Percentiles rank a stretch among this genome's conserved stretches.
These are phyloP conservation scores for Trichopria drosophilae DNA, from an alignment of 2,888 invertebrate genomes.

Conservation along the genomic window DNA sequence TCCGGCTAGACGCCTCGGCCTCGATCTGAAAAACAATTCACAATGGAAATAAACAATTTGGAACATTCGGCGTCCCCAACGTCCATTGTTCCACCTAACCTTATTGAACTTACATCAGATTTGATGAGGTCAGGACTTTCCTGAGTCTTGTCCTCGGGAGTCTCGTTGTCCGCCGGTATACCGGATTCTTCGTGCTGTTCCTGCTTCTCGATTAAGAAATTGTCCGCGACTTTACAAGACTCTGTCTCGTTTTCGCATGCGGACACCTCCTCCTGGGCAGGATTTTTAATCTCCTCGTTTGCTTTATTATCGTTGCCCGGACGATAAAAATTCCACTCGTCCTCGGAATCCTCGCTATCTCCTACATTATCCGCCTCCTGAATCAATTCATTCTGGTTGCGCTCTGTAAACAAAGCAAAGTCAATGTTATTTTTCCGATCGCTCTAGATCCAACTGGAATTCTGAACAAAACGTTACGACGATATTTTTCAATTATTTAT, in stretches of 20 bases:
- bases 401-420: conserved; percentile 42
- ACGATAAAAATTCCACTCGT: conserved; percentile 86
- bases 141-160: too few species aligned
- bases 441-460: neutral
- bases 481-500: too few species aligned
- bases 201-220: conserved; percentile 13
- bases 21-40: neutral
- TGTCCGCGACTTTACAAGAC: conserved; percentile 20
- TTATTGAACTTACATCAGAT: conserved; percentile 41
- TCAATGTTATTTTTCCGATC: neutral
- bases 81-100: too few species aligned
- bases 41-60: neutral
- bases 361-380: conserved; percentile 71
- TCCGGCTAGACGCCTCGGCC: conserved; percentile 4
- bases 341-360: conserved; percentile 80
- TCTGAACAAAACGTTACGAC: too few species aligned
- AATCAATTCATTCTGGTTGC: conserved; percentile 49
- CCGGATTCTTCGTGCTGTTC: conserved; percentile 13
- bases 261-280: conserved; percentile 11
- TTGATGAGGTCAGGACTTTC: conserved; percentile 41
- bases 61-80: neutral
- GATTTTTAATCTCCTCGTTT: conserved; percentile 57
- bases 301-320: conserved; percentile 67
- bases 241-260: conserved; percentile 17
- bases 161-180: conserved; percentile 23